phyloP scores from a whole-genome alignment of 2,888 invertebrate genomes.

The Leucophora obtusa region DNA sequence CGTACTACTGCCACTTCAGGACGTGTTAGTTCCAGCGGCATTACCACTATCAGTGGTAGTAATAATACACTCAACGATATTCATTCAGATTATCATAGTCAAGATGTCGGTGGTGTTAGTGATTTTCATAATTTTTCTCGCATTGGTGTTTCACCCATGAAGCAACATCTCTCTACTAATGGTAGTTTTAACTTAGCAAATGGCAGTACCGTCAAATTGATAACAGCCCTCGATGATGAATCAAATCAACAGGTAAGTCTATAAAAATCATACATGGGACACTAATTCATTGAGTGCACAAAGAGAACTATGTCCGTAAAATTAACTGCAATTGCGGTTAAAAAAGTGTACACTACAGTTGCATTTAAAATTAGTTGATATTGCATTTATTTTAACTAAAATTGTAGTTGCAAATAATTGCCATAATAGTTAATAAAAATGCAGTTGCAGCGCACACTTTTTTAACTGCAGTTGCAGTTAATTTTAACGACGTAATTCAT shows the following conservation, averaged over 20 bases:
- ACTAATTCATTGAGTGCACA: too few species aligned
- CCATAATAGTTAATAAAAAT: too few species aligned
- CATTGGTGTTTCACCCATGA: conserved; percentile 65
- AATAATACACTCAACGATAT: conserved; percentile 77
- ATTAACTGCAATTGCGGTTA: too few species aligned
- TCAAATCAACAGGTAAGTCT: conserved; percentile 77
- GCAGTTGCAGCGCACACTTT: too few species aligned
- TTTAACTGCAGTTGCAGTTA: too few species aligned
- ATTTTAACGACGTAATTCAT: too few species aligned
- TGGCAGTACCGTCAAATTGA: conserved; percentile 76
- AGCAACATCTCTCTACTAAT: conserved; percentile 73
- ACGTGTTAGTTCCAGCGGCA: conserved; percentile 74
- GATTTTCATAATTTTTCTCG: conserved; percentile 70
- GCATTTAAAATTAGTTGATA: too few species aligned
- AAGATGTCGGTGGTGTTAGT: conserved; percentile 68
- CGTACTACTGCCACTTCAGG: conserved; percentile 75
- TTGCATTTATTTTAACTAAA: too few species aligned
- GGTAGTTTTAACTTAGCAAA: conserved; percentile 75
- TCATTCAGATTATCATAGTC: conserved; percentile 74
- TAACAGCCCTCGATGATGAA: conserved; percentile 76
- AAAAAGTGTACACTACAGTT: too few species aligned
- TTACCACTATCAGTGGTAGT: conserved; percentile 75
- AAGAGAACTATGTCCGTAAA: too few species aligned
- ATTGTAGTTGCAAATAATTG: too few species aligned
- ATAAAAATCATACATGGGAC: neutral